Evolutionary conservation across 2,113 vertebrate genomes (phyloP), one percentile per base, ranked within the genome.

Genomic region (Crotophaga sulcirostris): DNA sequence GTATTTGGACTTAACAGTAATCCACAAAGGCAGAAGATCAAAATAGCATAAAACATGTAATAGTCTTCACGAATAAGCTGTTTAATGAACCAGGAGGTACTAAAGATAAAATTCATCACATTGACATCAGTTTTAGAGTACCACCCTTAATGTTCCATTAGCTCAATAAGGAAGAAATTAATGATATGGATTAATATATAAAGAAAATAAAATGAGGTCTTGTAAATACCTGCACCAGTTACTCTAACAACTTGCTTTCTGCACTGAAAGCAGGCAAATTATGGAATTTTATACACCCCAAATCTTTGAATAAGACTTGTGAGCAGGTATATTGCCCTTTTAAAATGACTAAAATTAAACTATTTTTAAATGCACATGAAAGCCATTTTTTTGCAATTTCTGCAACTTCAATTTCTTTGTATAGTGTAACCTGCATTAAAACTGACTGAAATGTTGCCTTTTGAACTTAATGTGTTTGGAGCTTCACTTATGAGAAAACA

Each of bases 181-280:
- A 81, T 59, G 7, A 58, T 67, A 87, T 44, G 36, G 38, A 74
- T 74, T 70, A 75, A 70, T 74, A 81, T n/a, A 82, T 59, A 55
- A 63, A 83, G 36, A 58, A 93, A 88, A 21, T 40, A 94, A 97
- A 92, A 56, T 64, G 31, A 85, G 36, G 13, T 68, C 49, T 94
- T 8, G 2, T 76, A 95, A 95, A 85, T 64, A 88, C 6, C 62
- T 64, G n/a, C 13, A 67, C 1, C 11, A 47, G 29, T 89, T 92
- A 9, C 74, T 93, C 10, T 84, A 84, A 34, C 67, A 87, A 64
- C 18, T 72, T 83, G 10, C 3, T 63, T 83, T 90, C 75, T 86
- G 45, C 24, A 90, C 63, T 66, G 69, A 84, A 63, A 90, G 56
- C 11, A 58, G 15, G 2, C 3, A 55, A 51, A 66, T 79, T 14